Percentiles rank a stretch among this genome's conserved stretches.
Conservation (phyloP, 64 coral and sea anemone species). For the Astreopora myriophthalma region DNA sequence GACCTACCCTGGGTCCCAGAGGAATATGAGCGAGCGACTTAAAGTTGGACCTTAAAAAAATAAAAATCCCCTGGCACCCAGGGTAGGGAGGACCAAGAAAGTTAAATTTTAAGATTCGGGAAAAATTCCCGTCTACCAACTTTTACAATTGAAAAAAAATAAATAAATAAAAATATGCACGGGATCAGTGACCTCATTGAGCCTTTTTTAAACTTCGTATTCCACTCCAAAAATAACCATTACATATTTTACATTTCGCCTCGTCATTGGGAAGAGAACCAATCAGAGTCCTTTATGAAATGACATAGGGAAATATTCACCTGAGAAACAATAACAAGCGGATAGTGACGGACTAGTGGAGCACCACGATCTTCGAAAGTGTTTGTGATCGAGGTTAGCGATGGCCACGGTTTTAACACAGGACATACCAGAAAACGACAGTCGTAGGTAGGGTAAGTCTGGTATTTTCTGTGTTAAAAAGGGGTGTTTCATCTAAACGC, state of each 20-base stretch:
- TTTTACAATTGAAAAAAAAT: no score
- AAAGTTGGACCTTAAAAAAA: no score
- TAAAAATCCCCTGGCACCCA: no score
- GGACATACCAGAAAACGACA: neutral
- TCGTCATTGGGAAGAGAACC: constrained; percentile 1
- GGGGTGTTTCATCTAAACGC: neutral
- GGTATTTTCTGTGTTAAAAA: neutral
- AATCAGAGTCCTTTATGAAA: neutral
- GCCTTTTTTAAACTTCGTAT: no score
- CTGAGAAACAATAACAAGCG: neutral
- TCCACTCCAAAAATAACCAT: no score
- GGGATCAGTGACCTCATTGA: no score
- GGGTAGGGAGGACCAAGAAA: no score
- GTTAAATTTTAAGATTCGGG: no score
- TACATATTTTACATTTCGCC: constrained; percentile 14
- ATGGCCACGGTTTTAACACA: neutral
- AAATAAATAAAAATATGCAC: no score
- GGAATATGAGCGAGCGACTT: no score
- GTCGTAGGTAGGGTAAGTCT: neutral
- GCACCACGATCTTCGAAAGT: neutral
- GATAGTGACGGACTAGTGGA: neutral
- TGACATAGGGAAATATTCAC: neutral
- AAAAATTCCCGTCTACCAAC: no score
- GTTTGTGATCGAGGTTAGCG: neutral
- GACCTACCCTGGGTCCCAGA: no score